phyloP scores from a whole-genome alignment of 2,113 vertebrate genomes.

The Gymnarchus niloticus region DNA sequence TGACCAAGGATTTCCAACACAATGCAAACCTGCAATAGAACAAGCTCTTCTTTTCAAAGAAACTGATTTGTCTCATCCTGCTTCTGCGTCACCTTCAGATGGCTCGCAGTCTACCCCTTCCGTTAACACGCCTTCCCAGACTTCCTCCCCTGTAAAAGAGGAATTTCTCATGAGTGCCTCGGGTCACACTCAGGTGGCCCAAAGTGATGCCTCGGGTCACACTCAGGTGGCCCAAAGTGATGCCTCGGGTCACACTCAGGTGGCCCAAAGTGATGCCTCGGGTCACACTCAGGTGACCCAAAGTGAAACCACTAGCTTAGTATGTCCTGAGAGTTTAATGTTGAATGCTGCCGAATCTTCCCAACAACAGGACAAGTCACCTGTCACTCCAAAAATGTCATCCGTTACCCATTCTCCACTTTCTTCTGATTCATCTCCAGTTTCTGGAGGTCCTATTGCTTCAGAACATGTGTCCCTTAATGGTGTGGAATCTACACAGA shows the following conservation, averaged over 20 bases:
- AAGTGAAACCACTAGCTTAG: conserved; percentile 18
- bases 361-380: conserved; percentile 48
- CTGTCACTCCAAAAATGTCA: conserved; percentile 64
- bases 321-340: conserved; percentile 26
- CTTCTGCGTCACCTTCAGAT: conserved; percentile 83
- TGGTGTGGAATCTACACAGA: conserved; percentile 26
- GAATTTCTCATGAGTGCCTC: conserved; percentile 51
- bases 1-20: conserved; percentile 58
- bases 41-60: conserved; percentile 72
- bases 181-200: conserved; percentile 47
- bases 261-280: conserved; percentile 51
- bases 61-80: conserved; percentile 67
- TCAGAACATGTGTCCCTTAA: conserved; percentile 26
- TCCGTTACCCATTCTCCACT: conserved; percentile 72
- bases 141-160: conserved; percentile 69
- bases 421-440: conserved; percentile 60
- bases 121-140: conserved; percentile 82
- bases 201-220: conserved; percentile 49
- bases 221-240: conserved; percentile 47
- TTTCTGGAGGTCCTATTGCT: conserved; percentile 33
- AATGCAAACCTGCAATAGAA: conserved; percentile 58
- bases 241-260: conserved; percentile 49
- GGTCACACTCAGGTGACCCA: conserved; percentile 46
- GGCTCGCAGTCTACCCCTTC: conserved; percentile 87
- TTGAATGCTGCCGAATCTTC: conserved; percentile 19